Base-by-base conservation (phyloP, 1,140 invertebrate species). In the Telenomus remus region DNA sequence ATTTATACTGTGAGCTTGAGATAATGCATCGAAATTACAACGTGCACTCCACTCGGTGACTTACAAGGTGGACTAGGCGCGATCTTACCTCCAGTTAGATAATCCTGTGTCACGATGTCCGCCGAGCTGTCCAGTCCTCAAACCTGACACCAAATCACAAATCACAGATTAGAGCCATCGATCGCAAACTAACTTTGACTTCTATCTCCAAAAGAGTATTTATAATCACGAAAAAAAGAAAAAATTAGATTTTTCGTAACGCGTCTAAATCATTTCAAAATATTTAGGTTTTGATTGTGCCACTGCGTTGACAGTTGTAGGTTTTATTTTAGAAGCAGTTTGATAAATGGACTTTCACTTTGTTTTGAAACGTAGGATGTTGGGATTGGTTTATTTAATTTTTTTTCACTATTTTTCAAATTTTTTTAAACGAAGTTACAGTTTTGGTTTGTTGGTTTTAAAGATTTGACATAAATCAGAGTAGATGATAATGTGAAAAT, bases 71-170 rank as follows among this genome's bases (percentile, higher is more conserved):
- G 11, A 14, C 12, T 12, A 44, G 12, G 13, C 6, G 12, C 2
- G 12, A 44, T 13, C n/a, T 71, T 63, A 71, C 66, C 66, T 71
- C 66, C 46, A 71, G 66, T 63, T 71, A 61, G 61, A 48, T 71
- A 71, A 71, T 71, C 46, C 51, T 50, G 55, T 63, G n/a, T 11
- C 19, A 57, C 48, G 43, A 11, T 39, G 46, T 59, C 46, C 19
- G 2, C 37, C 35, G 37, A 27, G 13, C 35, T 49, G 61, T 63
- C 57, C 57, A 51, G 27, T 63, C 44, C 10, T 61, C 47, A 56
- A 56, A 71, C 48, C 66, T 71, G 66, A 71, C 55, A 71, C 44
- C 66, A 70, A 57, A 71, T 61, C 57, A 71, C 66, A 71, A 9
- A 33, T 61, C 57, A 42, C 66, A 55, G 51, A 53, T 59, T 39